Evolutionary conservation across 2,888 invertebrate species (phyloP).

Genomic region (Mythimna pallens): DNA sequence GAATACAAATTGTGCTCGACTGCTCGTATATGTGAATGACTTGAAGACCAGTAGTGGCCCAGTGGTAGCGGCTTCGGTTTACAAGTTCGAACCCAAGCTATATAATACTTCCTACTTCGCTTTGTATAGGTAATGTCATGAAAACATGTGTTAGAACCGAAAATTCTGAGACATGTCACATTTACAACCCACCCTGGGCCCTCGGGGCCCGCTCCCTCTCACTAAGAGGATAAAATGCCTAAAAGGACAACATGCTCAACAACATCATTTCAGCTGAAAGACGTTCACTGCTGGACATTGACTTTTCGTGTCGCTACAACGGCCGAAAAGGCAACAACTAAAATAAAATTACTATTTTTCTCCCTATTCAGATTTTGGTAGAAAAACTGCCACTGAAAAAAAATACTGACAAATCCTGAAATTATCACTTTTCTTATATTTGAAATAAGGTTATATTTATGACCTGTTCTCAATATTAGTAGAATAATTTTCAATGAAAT

Average conservation of each 20-base stretch:
- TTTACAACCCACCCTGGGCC: too few relatives aligned
- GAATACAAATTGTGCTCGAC: slow-evolving; percentile 51
- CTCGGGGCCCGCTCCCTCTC: too few relatives aligned
- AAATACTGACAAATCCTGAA: not conserved
- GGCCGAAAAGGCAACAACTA: too few relatives aligned
- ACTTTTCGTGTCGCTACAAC: too few relatives aligned
- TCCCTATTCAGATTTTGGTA: not conserved
- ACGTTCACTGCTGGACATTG: too few relatives aligned
- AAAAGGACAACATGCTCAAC: too few relatives aligned
- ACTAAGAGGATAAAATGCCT: too few relatives aligned
- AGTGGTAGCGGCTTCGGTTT: not conserved
- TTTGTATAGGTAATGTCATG: not conserved
- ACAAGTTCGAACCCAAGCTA: not conserved
- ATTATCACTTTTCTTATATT: not conserved
- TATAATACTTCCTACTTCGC: not conserved
- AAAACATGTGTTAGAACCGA: not conserved
- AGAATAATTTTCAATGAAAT: slow-evolving; percentile 16
- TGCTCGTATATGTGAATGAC: slow-evolving; percentile 38
- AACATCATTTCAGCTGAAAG: too few relatives aligned
- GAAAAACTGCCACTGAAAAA: too few relatives aligned
- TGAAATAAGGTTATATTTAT: not conserved
- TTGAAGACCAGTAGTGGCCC: not conserved
- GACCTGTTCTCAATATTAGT: not conserved
- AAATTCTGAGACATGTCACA: too few relatives aligned
- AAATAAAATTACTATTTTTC: too few relatives aligned